Evolutionary conservation across 2,113 vertebrate species (phyloP).

Genomic region (Pitta sordida): DNA sequence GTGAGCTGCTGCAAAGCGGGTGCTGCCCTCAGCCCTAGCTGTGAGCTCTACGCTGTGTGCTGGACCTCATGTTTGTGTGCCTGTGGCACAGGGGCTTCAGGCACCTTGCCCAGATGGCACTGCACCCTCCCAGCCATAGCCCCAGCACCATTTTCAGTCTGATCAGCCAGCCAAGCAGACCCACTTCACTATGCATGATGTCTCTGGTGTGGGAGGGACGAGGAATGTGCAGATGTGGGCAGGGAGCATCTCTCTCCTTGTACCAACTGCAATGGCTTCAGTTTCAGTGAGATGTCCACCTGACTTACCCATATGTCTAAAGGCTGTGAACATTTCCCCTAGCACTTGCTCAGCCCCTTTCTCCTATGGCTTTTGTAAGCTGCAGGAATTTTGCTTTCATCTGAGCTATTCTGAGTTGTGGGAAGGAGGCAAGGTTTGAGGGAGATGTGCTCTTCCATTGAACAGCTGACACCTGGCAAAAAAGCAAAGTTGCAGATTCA

Average conservation of each 20-base stretch:
- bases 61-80: neutral
- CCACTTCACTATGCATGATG: accelerated
- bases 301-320: neutral
- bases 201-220: accelerated
- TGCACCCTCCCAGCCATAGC: neutral
- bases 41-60: accelerated
- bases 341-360: neutral
- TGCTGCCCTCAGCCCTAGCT: neutral
- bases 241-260: neutral
- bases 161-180: neutral
- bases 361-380: neutral
- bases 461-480: neutral
- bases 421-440: neutral
- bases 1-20: neutral
- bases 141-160: neutral
- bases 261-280: neutral
- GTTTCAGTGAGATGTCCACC: accelerated
- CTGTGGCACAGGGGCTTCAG: neutral
- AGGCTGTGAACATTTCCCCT: neutral
- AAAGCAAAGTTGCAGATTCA: neutral
- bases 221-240: neutral
- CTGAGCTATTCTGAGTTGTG: neutral
- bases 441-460: neutral
- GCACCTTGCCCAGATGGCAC: neutral
- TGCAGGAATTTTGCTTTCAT: neutral